Percentiles rank a stretch among this genome's conserved stretches.
Conservation (phyloP, 2,797 vertebrate genomes). For the Melopsittacus undulatus region DNA sequence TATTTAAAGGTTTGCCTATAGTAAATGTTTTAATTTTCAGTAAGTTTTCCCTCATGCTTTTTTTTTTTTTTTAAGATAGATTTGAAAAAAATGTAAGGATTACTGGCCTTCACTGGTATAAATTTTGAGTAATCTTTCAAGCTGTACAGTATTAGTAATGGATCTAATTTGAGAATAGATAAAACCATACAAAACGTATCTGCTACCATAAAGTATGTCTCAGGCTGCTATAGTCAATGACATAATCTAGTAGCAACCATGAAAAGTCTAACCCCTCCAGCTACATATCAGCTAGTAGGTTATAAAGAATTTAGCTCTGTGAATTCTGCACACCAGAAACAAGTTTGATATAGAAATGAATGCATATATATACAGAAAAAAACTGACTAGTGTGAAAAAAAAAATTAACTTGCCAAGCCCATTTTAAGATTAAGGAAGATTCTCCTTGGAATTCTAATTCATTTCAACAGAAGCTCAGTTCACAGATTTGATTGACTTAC, state of each 20-base stretch:
- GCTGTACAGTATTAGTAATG: neutral
- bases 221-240: neutral
- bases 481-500: neutral
- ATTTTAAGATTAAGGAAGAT: neutral
- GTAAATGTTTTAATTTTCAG: neutral
- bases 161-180: neutral
- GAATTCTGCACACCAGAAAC: neutral
- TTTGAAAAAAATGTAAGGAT: neutral
- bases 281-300: neutral
- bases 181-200: neutral
- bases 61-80: neutral
- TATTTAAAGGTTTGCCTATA: neutral
- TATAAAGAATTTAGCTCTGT: neutral
- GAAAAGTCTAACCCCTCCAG: neutral
- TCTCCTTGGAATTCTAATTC: neutral
- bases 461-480: neutral
- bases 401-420: neutral
- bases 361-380: neutral
- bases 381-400: neutral
- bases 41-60: neutral
- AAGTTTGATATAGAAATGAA: neutral
- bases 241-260: neutral
- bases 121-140: neutral
- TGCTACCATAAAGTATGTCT: neutral
- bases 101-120: neutral